Conservation (phyloP, 1,140 invertebrate genomes). For the Rhynchophorus ferrugineus region DNA sequence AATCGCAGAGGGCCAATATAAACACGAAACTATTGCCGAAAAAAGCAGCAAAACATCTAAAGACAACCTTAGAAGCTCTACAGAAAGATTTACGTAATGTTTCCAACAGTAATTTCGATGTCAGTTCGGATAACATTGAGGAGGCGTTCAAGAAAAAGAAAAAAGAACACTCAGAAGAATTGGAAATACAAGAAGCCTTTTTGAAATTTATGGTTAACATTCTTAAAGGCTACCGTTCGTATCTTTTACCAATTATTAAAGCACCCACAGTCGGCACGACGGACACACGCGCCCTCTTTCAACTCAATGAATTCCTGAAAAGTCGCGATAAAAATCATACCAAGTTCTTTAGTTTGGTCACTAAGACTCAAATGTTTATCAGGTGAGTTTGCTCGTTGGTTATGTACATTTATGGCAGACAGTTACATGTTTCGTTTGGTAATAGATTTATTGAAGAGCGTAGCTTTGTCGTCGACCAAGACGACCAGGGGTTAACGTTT, state of each 20-base stretch:
- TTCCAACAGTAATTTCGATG: constrained; percentile 13
- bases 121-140: constrained; percentile 47
- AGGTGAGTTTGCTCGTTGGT: constrained; percentile 44
- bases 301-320: constrained; percentile 74
- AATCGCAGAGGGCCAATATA: constrained; percentile 72
- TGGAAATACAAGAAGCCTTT: constrained; percentile 96
- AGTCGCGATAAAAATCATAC: constrained; percentile 73
- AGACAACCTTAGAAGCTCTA: constrained; percentile 62
- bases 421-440: no score
- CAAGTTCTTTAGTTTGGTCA: constrained; percentile 83
- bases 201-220: constrained; percentile 92
- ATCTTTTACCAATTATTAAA: constrained; percentile 88
- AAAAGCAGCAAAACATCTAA: constrained; percentile 70
- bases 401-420: neutral
- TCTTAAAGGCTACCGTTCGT: constrained; percentile 84
- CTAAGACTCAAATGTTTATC: constrained; percentile 96
- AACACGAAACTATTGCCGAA: constrained; percentile 83
- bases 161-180: constrained; percentile 73
- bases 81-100: constrained; percentile 31
- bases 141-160: constrained; percentile 64
- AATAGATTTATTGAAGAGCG: constrained; percentile 89
- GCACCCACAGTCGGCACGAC: constrained; percentile 90
- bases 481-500: constrained; percentile 88
- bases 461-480: constrained; percentile 90
- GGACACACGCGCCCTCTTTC: constrained; percentile 90